Evolutionary conservation across 2,113 vertebrate species (phyloP).

Genomic region (Gnathonemus longibarbis): DNA sequence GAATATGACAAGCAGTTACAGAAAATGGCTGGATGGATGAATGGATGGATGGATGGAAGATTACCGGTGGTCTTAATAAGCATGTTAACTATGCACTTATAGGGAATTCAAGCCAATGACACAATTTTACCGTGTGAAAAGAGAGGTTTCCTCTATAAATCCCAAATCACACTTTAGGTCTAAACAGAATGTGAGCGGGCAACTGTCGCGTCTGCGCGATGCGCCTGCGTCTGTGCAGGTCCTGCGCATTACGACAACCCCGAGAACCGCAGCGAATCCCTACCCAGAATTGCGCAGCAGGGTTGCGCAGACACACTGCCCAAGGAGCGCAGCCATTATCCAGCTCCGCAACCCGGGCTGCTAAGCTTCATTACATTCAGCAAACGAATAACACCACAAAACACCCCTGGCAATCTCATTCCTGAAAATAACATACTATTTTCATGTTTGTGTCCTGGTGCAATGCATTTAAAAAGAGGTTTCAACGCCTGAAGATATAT

Average conservation of each 20-base stretch:
- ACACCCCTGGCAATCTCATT: neutral
- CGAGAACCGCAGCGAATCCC: constrained; percentile 47
- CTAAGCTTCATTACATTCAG: neutral
- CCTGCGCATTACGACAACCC: constrained; percentile 50
- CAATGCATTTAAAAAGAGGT: neutral
- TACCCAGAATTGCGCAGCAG: constrained; percentile 54
- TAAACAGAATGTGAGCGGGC: neutral
- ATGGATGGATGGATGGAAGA: neutral
- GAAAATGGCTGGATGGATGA: neutral
- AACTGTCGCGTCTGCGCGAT: constrained; percentile 34
- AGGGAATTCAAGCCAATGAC: neutral
- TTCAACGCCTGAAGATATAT: neutral
- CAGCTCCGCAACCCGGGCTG: neutral
- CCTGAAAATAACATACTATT: neutral
- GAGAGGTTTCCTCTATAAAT: neutral
- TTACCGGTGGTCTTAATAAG: neutral
- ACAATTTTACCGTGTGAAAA: neutral
- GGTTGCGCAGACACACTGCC: constrained; percentile 56
- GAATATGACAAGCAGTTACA: neutral
- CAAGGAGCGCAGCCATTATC: constrained; percentile 59
- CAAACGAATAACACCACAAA: neutral
- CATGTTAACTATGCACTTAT: neutral
- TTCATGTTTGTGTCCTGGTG: neutral
- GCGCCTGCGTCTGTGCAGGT: constrained; percentile 26
- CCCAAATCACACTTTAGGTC: neutral